Evolutionary conservation across 2,888 invertebrate genomes (phyloP).

Genomic region (Eretmocerus hayati): DNA sequence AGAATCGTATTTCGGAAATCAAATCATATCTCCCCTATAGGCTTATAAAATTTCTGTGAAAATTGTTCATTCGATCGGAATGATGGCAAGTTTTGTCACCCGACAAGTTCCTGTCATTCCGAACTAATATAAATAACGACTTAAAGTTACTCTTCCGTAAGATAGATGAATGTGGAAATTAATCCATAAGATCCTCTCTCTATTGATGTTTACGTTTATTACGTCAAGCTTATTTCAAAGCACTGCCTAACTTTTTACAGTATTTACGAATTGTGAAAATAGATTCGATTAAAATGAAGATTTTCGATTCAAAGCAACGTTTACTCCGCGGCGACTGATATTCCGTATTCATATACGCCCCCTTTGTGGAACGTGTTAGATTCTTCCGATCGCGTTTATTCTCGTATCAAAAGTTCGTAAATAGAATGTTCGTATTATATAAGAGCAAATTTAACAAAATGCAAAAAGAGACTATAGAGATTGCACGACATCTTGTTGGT

Average conservation of each 20-base stretch:
- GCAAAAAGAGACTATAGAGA: constrained; percentile 19
- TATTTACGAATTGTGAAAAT: too few relatives aligned
- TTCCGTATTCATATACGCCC: constrained; percentile 16
- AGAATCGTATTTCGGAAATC: too few relatives aligned
- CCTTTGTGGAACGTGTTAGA: constrained; percentile 12
- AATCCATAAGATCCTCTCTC: too few relatives aligned
- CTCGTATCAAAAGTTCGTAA: constrained; percentile 12
- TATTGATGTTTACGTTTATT: not conserved
- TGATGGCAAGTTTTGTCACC: too few relatives aligned
- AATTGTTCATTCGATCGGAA: too few relatives aligned
- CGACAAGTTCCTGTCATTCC: too few relatives aligned
- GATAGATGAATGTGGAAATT: too few relatives aligned
- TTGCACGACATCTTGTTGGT: constrained; percentile 11
- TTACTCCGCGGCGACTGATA: too few relatives aligned
- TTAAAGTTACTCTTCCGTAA: too few relatives aligned
- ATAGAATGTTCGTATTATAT: constrained; percentile 12
- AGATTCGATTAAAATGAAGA: not conserved
- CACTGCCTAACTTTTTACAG: not conserved
- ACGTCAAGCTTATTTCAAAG: not conserved
- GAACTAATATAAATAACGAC: too few relatives aligned
- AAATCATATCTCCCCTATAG: too few relatives aligned
- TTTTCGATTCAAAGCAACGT: not conserved
- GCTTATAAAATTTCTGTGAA: too few relatives aligned
- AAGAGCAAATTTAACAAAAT: constrained; percentile 17
- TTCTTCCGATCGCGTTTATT: constrained; percentile 20